Conservation (phyloP, 2,113 vertebrate species). For the Amphilophus citrinellus region DNA sequence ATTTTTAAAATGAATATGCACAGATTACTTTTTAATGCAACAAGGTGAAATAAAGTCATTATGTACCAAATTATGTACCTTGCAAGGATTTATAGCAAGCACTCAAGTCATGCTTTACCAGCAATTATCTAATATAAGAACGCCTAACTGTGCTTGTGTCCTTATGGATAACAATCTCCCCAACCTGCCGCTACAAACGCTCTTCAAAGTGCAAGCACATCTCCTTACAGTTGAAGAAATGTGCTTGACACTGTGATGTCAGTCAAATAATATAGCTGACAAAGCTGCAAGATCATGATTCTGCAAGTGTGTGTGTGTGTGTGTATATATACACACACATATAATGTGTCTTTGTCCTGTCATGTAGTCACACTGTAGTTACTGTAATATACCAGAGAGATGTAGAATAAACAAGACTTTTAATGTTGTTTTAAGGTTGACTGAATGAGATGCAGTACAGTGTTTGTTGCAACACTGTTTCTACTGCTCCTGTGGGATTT, state of each 20-base stretch:
- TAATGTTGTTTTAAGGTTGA: background rate
- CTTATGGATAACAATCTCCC: conserved; percentile 6
- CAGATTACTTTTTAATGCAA: background rate
- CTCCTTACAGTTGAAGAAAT: background rate
- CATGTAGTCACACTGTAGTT: background rate
- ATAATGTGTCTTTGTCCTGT: conserved; percentile 8
- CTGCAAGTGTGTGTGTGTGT: background rate
- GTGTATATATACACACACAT: background rate
- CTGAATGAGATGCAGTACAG: background rate
- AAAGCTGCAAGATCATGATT: background rate
- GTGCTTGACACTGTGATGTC: conserved; percentile 5
- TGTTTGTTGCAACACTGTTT: background rate
- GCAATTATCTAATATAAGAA: conserved; percentile 24
- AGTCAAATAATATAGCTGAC: conserved; percentile 35
- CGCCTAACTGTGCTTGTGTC: background rate
- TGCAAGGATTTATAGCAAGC: background rate
- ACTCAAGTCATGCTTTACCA: background rate
- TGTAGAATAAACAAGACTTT: background rate
- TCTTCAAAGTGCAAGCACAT: background rate
- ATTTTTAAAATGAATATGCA: background rate
- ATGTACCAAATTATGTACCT: background rate
- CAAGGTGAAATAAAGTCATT: background rate
- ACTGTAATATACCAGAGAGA: background rate
- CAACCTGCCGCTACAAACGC: conserved; percentile 2
- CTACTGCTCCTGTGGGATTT: background rate